Base-by-base conservation (phyloP, 2,113 vertebrate genomes). In the Laticauda laticaudata region DNA sequence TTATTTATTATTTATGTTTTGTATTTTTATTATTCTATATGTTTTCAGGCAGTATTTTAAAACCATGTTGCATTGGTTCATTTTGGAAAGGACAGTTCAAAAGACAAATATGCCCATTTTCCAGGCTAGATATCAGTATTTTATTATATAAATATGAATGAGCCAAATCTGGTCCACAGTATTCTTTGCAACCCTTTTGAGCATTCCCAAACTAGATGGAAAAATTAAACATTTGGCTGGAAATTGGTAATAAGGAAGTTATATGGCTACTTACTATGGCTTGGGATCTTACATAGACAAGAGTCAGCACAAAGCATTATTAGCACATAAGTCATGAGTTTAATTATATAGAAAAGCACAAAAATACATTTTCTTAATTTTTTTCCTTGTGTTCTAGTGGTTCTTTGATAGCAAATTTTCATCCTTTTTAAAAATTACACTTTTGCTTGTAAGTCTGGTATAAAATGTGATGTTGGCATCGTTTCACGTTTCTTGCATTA, bases 401-500 rank as follows among this genome's bases (percentile, higher is more conserved):
- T 23, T 96, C 96, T 96, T 90, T 95, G 94, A 95, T 91, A 93
- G 94, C 95, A 96, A 95, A 94, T 88, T 92, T 45, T 45, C 95
- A 92, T 94, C 95, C 96, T 96, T 95, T 95, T 94, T 95, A 94
- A 95, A 95, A 96, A 96, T 96, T 96, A 96, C 94, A 95, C 93
- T 91, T 94, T 96, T 95, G 94, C 94, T 96, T 95, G 90, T 91
- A 94, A 93, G 94, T 96, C 94, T 94, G 39, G 18, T 0, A 90
- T 92, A 91, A 91, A 90, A 93, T 96, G 95, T 95, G 96, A 53
- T 96, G 94, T 96, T 95, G 92, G 94, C 94, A 94, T 96, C 94
- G 94, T 96, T 94, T 88, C 12, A 0, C 51, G 86, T 91, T 96
- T 96, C 93, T 56, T 7, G 15, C 90, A 95, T 92, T 93, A 91